A percentile compares a stretch with the other conserved stretches of the same genome.
These are phyloP conservation scores for Gadus chalcogrammus DNA, from an alignment of 2,113 vertebrate genomes.

Conservation along the genomic window DNA sequence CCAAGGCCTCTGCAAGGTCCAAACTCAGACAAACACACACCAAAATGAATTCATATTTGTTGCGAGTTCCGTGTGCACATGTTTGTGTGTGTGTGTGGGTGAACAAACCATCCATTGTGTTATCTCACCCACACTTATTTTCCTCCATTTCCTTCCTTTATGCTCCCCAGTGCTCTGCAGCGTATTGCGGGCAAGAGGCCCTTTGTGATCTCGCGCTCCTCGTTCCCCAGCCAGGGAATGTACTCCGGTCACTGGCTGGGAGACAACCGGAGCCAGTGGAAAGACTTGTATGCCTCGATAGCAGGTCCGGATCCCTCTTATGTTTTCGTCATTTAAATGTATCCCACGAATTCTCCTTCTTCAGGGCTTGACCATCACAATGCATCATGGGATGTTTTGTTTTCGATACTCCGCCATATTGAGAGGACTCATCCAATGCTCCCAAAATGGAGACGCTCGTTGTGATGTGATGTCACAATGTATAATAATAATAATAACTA, in stretches of 20 bases:
- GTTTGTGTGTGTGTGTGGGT: no score
- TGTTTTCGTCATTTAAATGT: neutral
- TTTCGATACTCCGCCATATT: no score
- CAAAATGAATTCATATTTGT: neutral
- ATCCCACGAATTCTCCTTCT: no score
- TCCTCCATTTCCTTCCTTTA: neutral
- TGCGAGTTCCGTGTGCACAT: neutral
- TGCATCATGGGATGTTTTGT: no score
- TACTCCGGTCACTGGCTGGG: conserved; percentile 90
- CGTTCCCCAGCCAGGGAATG: conserved; percentile 84
- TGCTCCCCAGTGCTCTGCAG: conserved; percentile 75
- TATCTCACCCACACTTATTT: neutral
- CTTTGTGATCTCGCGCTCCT: conserved; percentile 85
- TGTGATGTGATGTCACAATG: no score
- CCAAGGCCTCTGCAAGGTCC: conserved; percentile 59
- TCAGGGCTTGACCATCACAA: no score
- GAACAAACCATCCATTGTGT: neutral
- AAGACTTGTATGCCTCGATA: conserved; percentile 81
- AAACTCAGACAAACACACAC: neutral
- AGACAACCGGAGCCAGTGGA: conserved; percentile 85
- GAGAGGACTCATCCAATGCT: no score
- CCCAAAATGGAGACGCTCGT: no score
- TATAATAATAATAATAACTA: no score
- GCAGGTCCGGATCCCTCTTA: conserved; percentile 65
- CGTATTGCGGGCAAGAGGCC: conserved; percentile 76